Base-by-base conservation (phyloP, 1,140 invertebrate species). In the Campoletis sonorensis region DNA sequence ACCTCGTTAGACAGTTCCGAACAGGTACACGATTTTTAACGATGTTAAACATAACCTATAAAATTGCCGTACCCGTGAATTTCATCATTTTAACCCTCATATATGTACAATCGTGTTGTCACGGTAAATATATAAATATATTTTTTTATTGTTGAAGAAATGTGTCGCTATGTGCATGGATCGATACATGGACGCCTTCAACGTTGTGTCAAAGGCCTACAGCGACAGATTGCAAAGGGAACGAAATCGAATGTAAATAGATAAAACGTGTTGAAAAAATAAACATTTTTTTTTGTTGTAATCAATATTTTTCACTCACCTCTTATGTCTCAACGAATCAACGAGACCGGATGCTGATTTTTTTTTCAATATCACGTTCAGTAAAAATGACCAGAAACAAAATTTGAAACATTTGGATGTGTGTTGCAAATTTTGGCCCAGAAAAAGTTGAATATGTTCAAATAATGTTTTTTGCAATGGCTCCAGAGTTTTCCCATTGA, bases 161-260 rank as follows among this genome's bases (percentile, higher is more conserved):
- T 99, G 98, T 92, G 94, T 99, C 84, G 97, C 97, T 16, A 98
- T 99, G 97, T 99, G 98, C 91, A 98, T 98, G 97, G 98, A 99
- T 91, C 94, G 98, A 85, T 99, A 98, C 92, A 98, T 99, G 96
- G 98, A 99, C 90, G 95, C 98, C 8, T 98, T 96, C 95, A 97
- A 98, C 92, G 92, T 98, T 71, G 97, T 99, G 37, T 97, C 97
- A 18, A 94, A 95, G 90, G 95, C 97, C 1, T 99, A 98, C 88
- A 95, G 94, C 86, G 94, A 93, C 89, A 94, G 97, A 88, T 93
- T 98, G 85, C 96, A 97, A 89, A 92, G 94, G 84, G 96, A 97
- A 91, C 93, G 94, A 85, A 91, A 93, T 85, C 92, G 86, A 86
- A 82, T 91, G 86, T 89, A 89, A 88, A 86, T 87, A 87, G 68